These are phyloP conservation scores for Sinhomidia bicolor DNA, from an alignment of 2,888 invertebrate species.

Conservation along the genomic window DNA sequence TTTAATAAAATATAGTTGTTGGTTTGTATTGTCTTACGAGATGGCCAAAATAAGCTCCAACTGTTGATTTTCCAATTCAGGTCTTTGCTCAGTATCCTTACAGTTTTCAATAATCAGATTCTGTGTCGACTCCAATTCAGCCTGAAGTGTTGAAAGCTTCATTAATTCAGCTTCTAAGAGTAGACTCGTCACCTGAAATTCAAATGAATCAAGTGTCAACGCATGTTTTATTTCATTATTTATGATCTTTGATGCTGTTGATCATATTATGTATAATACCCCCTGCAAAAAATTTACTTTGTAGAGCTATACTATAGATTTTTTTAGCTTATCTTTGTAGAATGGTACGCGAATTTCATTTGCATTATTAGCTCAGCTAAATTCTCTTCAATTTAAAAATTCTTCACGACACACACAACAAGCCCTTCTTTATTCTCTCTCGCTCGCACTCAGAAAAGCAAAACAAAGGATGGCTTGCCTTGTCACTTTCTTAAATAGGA, in stretches of 20 bases:
- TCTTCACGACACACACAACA: conserved; percentile 6
- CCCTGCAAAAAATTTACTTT: not conserved
- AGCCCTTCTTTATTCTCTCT: not conserved
- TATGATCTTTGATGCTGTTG: conserved; percentile 11
- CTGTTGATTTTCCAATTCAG: conserved; percentile 86
- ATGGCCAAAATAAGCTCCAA: conserved; percentile 86
- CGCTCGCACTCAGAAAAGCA: not conserved
- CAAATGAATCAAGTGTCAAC: conserved; percentile 72
- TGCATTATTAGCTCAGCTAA: not conserved
- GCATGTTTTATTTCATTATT: not conserved
- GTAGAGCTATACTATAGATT: not conserved
- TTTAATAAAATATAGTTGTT: not conserved
- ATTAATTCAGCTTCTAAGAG: conserved; percentile 87
- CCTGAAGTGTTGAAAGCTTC: conserved; percentile 86
- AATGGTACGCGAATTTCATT: too few relatives aligned
- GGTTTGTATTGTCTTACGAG: conserved; percentile 84
- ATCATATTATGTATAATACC: not conserved
- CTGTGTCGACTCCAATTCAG: conserved; percentile 86
- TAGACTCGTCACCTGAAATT: conserved; percentile 86
- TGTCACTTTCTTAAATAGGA: conserved; percentile 51
- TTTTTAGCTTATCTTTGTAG: not conserved
- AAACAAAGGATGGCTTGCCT: conserved; percentile 52
- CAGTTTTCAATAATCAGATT: conserved; percentile 81
- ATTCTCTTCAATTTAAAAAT: not conserved
- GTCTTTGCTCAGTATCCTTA: conserved; percentile 84